phyloP scores from a whole-genome alignment of 2,888 invertebrate species.

The Pseudococcus viburni region DNA sequence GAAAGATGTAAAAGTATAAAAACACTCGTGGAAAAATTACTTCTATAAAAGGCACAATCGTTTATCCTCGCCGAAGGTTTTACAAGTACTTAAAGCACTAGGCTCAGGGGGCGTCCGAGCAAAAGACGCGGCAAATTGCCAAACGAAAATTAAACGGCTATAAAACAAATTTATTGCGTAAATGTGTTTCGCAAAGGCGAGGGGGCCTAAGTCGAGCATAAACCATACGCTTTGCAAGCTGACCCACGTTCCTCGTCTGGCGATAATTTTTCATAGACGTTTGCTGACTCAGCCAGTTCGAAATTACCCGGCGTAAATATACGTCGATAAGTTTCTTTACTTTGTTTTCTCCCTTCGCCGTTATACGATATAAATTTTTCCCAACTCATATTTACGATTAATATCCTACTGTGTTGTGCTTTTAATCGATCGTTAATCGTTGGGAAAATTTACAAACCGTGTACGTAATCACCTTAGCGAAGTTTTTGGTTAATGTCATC shows the following conservation, averaged over 20 bases:
- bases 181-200: slow-evolving; percentile 32
- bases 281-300: slow-evolving; percentile 31
- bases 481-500: slow-evolving; percentile 32
- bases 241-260: slow-evolving; percentile 52
- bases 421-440: slow-evolving; percentile 53
- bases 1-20: slow-evolving; percentile 22
- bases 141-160: slow-evolving; percentile 55
- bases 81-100: slow-evolving; percentile 43
- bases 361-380: slow-evolving; percentile 19
- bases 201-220: slow-evolving; percentile 20
- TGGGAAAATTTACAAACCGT: not conserved
- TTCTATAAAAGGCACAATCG: slow-evolving; percentile 41
- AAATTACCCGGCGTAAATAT: slow-evolving; percentile 32
- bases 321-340: slow-evolving; percentile 45
- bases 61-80: slow-evolving; percentile 40
- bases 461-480: slow-evolving; percentile 8
- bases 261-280: slow-evolving; percentile 57
- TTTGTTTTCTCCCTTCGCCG: not conserved
- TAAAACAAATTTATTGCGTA: slow-evolving; percentile 57
- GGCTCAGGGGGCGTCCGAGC: slow-evolving; percentile 48
- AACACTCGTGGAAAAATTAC: slow-evolving; percentile 49
- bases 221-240: slow-evolving; percentile 45
- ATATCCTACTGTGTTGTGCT: not conserved
- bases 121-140: slow-evolving; percentile 51
- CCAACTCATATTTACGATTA: not conserved